Evolutionary conservation across 2,797 vertebrate species (phyloP), one percentile per base, ranked within the genome.

Genomic region (Podargus strigoides): DNA sequence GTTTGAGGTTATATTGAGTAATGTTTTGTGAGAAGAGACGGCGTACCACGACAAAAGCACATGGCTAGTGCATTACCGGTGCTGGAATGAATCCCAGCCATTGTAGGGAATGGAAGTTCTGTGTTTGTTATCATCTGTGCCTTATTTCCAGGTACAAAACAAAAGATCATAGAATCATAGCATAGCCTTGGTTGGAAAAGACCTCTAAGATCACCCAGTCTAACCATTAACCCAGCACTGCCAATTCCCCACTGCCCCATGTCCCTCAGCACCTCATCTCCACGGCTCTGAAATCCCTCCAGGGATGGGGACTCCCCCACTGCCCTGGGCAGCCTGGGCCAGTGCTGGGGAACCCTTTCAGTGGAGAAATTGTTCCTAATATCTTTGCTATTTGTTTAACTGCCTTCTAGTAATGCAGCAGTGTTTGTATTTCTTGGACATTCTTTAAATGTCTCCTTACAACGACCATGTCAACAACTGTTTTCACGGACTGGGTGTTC

Each of bases 391-490:
- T 39, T 26, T 7, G 24, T 36, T 72, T 34, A 75, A n/a, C 62
- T 73, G 32, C 37, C 44, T 58, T 41, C n/a, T 50, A 17, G 56
- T 17, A 32, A 32, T 6, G 32, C 47, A 19, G 41, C 77, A 18
- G 18, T 9, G 44, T 39, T 56, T 41, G 46, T 60, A 6, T 84
- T 87, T 62, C 37, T 8, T 39, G 39, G 24, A 27, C 37, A 55
- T 70, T 8, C 5, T 2, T 46, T 17, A 16, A 39, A 42, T 41
- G n/a, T 13, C 42, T 85, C 26, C 62, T 39, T 28, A 12, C 14
- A 68, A 22, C 6, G 49, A 37, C 27, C 37, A 1, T 1, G 0
- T 41, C 44, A 36, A 16, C 46, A 41, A 2, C 23, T 14, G 4
- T 70, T 39, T 32, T 75, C 26, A 6, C 37, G 4, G 1, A 0